phyloP scores from a whole-genome alignment of 2,113 vertebrate species.

The Isichthys henryi region DNA sequence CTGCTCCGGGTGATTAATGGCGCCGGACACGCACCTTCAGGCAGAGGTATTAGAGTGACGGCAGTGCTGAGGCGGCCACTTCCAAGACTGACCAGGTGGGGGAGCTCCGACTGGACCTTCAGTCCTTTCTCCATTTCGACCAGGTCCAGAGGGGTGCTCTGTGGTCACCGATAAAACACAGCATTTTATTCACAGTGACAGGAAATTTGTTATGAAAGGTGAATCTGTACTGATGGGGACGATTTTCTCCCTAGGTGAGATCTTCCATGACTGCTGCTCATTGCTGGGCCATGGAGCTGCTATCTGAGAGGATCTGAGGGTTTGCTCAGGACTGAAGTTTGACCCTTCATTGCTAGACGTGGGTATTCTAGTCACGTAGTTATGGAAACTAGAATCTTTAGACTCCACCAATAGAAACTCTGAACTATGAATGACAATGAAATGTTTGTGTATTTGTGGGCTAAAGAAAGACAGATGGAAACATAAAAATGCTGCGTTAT shows the following conservation, averaged over 20 bases:
- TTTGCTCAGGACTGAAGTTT: background rate
- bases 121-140: conserved; percentile 83
- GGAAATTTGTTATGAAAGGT: background rate
- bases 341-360: background rate
- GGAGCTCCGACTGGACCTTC: conserved; percentile 87
- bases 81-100: conserved; percentile 89
- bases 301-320: background rate
- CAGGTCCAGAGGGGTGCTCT: conserved; percentile 83
- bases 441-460: background rate
- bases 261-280: background rate
- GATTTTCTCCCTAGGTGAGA: background rate
- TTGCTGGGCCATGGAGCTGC: background rate
- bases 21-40: conserved; percentile 68
- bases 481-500: too few relatives aligned
- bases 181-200: background rate
- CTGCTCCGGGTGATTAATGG: background rate
- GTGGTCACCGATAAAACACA: conserved; percentile 15
- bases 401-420: background rate
- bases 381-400: background rate
- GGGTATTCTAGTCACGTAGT: background rate
- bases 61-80: conserved; percentile 89
- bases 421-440: background rate
- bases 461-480: background rate
- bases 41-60: conserved; percentile 83
- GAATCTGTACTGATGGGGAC: background rate